Evolutionary conservation across 2,113 vertebrate species (phyloP).

Genomic region (Coregonus clupeaformis): DNA sequence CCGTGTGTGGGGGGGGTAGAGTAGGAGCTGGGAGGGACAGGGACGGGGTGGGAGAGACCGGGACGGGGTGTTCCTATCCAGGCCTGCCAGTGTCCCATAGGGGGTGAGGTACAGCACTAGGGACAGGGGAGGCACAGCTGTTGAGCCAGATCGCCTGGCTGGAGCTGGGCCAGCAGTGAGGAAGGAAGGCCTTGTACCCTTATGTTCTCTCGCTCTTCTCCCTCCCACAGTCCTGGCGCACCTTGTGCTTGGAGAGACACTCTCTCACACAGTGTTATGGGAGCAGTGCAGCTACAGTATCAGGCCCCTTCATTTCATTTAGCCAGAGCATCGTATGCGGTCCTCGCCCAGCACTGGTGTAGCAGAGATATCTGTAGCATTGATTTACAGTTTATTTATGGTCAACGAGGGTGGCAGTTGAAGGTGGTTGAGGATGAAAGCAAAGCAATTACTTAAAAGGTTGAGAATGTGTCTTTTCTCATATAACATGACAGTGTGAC

Average conservation of each 20-base stretch:
- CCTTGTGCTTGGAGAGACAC: not conserved
- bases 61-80: conserved; percentile 23
- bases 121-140: conserved; percentile 53
- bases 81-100: conserved; percentile 50
- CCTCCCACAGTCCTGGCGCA: not conserved
- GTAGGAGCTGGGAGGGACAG: conserved; percentile 4
- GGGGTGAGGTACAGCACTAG: conserved; percentile 38
- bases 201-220: conserved; percentile 46
- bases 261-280: conserved; percentile 32
- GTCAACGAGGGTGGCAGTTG: not conserved
- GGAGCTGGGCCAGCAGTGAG: conserved; percentile 60
- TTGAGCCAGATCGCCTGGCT: conserved; percentile 61
- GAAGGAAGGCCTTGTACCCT: conserved; percentile 46
- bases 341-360: not conserved
- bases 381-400: conserved; percentile 2
- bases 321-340: not conserved
- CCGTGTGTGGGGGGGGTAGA: conserved; percentile 27
- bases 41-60: no score
- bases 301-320: conserved; percentile 33
- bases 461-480: not conserved
- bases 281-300: conserved; percentile 35
- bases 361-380: not conserved
- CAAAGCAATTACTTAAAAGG: conserved; percentile 4
- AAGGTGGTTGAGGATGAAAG: not conserved
- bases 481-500: not conserved